Conservation (phyloP, 2,888 invertebrate species). For the Tinea semifulvella region DNA sequence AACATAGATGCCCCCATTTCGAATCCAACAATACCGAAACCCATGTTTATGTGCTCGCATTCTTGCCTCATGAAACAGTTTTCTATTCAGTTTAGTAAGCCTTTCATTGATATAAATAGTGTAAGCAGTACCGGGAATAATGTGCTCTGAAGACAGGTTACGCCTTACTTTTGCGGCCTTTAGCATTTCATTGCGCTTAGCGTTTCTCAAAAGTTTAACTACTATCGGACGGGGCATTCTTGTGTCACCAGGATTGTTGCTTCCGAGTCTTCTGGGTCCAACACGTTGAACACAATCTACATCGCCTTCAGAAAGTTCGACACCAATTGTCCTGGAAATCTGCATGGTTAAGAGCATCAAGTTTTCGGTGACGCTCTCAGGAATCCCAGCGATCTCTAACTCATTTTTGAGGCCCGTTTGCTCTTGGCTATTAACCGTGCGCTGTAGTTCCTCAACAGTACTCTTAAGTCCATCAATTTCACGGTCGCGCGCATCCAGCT, state of each 20-base stretch:
- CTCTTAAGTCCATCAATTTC: constrained; percentile 14
- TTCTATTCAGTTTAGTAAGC: constrained; percentile 20
- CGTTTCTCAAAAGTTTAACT: constrained; percentile 19
- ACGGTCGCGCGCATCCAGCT: neutral
- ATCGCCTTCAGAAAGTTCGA: constrained; percentile 5
- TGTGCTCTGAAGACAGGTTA: constrained; percentile 18
- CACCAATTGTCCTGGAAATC: neutral
- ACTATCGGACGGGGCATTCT: constrained; percentile 19
- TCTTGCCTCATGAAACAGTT: constrained; percentile 21
- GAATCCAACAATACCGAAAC: constrained; percentile 19
- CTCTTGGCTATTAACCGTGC: constrained; percentile 15
- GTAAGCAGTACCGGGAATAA: constrained; percentile 14
- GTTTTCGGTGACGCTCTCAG: constrained; percentile 7
- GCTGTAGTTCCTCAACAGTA: constrained; percentile 15
- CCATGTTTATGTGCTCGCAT: constrained; percentile 14
- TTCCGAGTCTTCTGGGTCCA: neutral
- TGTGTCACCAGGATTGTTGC: neutral
- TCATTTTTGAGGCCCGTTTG: constrained; percentile 11
- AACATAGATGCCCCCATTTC: constrained; percentile 18
- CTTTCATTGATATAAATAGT: constrained; percentile 20
- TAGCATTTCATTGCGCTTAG: constrained; percentile 20
- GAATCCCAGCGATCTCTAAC: constrained; percentile 10
- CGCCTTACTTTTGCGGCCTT: constrained; percentile 21
- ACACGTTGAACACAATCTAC: neutral
- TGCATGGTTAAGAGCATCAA: neutral